Base-by-base conservation (phyloP, 2,888 invertebrate genomes). In the Cheilosia soror region DNA sequence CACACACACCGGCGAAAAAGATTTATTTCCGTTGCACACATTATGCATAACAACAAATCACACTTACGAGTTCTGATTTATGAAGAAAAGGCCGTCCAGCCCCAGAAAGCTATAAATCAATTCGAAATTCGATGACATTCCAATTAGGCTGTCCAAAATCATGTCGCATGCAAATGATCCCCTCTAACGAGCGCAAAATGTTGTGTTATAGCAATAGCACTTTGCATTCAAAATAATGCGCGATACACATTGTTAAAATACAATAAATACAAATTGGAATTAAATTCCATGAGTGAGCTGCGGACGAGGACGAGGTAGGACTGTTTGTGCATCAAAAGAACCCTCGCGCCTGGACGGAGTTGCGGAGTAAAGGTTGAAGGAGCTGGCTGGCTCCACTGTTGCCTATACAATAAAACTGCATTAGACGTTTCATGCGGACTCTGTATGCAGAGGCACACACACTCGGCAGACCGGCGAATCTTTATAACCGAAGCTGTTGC, bases 71-170 rank as follows among this genome's bases (percentile, higher is more conserved):
- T 49, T 58, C 11, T 77, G 71, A 77, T 82, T 77, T 71, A 77
- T 82, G 60, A 42, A 15, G 49, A 44, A 42, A 42, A 53, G 71
- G 65, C 60, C 53, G 31, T 44, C 47, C 47, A 47, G 4, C 27
- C 7, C 9, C 20, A 31, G 47, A 51, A 49, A 13, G 9, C 33
- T 5, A 76, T 82, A 60, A 82, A 77, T 82, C 65, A 82, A 71
- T 77, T 71, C 40, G n/a, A 33, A 58, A 51, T 53, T 65, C 44
- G 81, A 77, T 77, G 81, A 65, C 71, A 82, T 53, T 72, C 77
- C 77, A 77, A 77, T 82, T 77, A 65, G 65, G 33, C 57, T 53
- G 42, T 51, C 58, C 58, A 20, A 77, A 71, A 66, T 72, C 82
- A 55, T 55, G 65, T 77, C 58, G 31, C 77, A 66, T 65, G 51